Conservation (phyloP, 2,888 invertebrate species). For the Pomacea canaliculata region DNA sequence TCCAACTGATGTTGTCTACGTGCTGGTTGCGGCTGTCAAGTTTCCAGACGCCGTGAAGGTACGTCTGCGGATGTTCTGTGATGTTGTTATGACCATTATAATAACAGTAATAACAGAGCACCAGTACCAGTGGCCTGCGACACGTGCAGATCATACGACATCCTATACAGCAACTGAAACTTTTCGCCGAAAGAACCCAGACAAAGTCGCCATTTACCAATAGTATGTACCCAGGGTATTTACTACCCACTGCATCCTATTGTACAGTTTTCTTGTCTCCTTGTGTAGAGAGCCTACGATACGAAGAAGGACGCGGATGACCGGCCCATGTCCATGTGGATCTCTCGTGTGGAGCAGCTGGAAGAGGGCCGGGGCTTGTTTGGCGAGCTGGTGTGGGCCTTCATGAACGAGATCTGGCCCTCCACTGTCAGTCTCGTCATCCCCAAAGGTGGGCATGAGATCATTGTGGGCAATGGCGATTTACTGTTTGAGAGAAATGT, state of each 20-base stretch:
- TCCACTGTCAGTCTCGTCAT: slow-evolving; percentile 49
- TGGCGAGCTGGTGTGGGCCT: slow-evolving; percentile 50
- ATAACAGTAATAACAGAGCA: too few species aligned
- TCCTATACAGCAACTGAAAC: too few species aligned
- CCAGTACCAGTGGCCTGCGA: too few species aligned
- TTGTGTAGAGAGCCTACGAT: slow-evolving; percentile 46
- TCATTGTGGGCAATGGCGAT: too few species aligned
- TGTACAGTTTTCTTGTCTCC: background rate
- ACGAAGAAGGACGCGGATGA: slow-evolving; percentile 51
- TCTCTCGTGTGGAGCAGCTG: slow-evolving; percentile 47
- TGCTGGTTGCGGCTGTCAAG: slow-evolving; percentile 47
- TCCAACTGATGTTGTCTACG: slow-evolving; percentile 51
- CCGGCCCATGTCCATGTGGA: slow-evolving; percentile 57
- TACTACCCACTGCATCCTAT: too few species aligned
- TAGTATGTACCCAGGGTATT: too few species aligned
- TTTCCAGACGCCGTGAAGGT: slow-evolving; percentile 49
- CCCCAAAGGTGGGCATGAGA: slow-evolving; percentile 40
- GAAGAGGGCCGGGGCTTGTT: slow-evolving; percentile 39
- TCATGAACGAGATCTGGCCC: slow-evolving; percentile 54
- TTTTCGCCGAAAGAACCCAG: too few species aligned
- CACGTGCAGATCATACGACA: too few species aligned
- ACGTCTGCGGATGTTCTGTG: background rate
- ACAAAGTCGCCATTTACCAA: too few species aligned
- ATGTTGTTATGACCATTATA: too few species aligned
- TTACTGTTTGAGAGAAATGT: too few species aligned